Evolutionary conservation across 2,888 invertebrate genomes (phyloP).

Genomic region (Chloromyia formosa): DNA sequence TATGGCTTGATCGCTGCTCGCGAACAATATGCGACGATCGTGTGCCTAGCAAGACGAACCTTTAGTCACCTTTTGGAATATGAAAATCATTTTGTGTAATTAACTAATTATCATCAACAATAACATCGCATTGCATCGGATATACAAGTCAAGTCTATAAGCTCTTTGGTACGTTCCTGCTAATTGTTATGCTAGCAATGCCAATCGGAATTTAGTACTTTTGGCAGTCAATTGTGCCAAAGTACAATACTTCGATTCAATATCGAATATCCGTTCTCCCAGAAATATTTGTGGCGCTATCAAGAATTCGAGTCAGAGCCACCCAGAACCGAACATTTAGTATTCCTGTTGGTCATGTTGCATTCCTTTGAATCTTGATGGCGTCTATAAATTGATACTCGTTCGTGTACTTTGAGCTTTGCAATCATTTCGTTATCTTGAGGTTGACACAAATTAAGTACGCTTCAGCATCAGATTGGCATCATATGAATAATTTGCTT

Average conservation of each 20-base stretch:
- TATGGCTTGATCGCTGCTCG: too few relatives aligned
- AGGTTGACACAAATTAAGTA: conserved; percentile 24
- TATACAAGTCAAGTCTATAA: too few relatives aligned
- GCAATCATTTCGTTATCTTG: conserved; percentile 14
- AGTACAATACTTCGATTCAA: conserved; percentile 1
- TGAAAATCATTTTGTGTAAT: too few relatives aligned
- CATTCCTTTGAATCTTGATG: neutral
- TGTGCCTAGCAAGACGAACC: too few relatives aligned
- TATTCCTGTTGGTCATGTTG: conserved; percentile 8
- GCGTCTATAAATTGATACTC: conserved; percentile 20
- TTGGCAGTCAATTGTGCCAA: conserved; percentile 27
- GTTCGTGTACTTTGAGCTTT: conserved; percentile 27
- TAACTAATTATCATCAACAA: too few relatives aligned
- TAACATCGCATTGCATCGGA: too few relatives aligned
- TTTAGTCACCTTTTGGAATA: too few relatives aligned
- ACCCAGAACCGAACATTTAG: neutral
- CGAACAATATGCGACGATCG: too few relatives aligned
- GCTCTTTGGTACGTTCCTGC: conserved; percentile 23
- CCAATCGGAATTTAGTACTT: conserved; percentile 22
- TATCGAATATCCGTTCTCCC: conserved; percentile 15
- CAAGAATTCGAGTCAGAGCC: neutral
- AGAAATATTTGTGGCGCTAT: conserved; percentile 9
- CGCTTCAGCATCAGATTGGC: conserved; percentile 6
- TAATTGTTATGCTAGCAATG: conserved; percentile 24
- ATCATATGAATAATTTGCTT: conserved; percentile 25